Conservation (phyloP, 1,140 invertebrate species). For the Lethrus apterus region DNA sequence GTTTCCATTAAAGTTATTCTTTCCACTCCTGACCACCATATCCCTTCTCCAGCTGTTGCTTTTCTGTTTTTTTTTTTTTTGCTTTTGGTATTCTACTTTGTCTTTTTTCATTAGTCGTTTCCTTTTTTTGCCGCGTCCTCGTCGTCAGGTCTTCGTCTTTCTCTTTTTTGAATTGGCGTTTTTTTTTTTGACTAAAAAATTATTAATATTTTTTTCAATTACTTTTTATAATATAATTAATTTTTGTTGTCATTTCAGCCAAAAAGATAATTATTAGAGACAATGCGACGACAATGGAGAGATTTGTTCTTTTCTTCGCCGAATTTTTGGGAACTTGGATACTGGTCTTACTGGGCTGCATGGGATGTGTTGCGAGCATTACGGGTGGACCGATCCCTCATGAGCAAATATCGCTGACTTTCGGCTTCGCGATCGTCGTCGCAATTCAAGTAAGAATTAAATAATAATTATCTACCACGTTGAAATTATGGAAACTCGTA, state of each 20-base stretch:
- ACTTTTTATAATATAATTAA: no score
- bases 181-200: no score
- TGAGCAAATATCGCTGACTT: constrained; percentile 55
- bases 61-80: no score
- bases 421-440: constrained; percentile 61
- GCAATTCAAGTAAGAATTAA: constrained; percentile 48
- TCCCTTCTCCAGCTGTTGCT: no score
- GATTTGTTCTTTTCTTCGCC: constrained; percentile 37
- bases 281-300: constrained; percentile 28
- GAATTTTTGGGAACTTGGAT: constrained; percentile 69
- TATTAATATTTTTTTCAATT: no score
- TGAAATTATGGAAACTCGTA: constrained; percentile 1
- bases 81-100: no score
- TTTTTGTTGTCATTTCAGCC: constrained; percentile 20
- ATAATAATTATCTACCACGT: neutral
- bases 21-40: no score
- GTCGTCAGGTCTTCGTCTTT: no score
- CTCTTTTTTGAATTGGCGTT: no score
- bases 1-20: no score
- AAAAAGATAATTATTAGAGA: constrained; percentile 30
- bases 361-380: constrained; percentile 45
- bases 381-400: constrained; percentile 38
- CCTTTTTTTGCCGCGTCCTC: no score
- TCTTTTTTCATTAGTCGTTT: no score
- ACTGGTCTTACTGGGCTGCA: constrained; percentile 68